Evolutionary conservation across 1,140 invertebrate species (phyloP).

Genomic region (Grapholita molesta): DNA sequence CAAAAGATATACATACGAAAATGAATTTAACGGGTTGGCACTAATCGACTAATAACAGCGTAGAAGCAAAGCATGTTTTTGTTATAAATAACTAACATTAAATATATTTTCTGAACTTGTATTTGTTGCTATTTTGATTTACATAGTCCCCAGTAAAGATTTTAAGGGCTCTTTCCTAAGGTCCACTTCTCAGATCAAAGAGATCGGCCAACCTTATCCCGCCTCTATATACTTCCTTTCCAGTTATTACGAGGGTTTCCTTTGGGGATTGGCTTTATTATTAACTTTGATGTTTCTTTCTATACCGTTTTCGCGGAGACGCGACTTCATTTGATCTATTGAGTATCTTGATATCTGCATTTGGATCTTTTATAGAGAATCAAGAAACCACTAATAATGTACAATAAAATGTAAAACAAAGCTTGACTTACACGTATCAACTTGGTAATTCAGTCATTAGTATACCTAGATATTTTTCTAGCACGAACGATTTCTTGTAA

Average conservation of each 20-base stretch:
- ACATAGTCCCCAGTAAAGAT: background rate
- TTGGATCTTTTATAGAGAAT: background rate
- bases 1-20: too few species aligned
- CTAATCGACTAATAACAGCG: too few species aligned
- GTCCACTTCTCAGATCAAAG: background rate
- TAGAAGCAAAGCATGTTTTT: too few species aligned
- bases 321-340: background rate
- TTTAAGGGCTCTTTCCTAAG: background rate
- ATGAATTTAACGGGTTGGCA: too few species aligned
- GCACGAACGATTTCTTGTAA: too few species aligned
- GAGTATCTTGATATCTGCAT: background rate
- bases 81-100: too few species aligned
- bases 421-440: too few species aligned
- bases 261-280: background rate
- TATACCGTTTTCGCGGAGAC: background rate
- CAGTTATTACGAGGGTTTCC: background rate
- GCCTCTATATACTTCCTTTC: background rate
- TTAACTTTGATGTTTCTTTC: background rate
- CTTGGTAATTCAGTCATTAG: too few species aligned
- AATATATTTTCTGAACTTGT: too few species aligned
- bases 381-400: too few species aligned
- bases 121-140: too few species aligned
- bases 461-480: too few species aligned
- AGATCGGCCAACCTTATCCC: background rate
- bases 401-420: background rate